A percentile compares a stretch with the other conserved stretches of the same genome.
Conservation (phyloP, 2,113 vertebrate genomes). For the Psittacula cyanocephala region DNA sequence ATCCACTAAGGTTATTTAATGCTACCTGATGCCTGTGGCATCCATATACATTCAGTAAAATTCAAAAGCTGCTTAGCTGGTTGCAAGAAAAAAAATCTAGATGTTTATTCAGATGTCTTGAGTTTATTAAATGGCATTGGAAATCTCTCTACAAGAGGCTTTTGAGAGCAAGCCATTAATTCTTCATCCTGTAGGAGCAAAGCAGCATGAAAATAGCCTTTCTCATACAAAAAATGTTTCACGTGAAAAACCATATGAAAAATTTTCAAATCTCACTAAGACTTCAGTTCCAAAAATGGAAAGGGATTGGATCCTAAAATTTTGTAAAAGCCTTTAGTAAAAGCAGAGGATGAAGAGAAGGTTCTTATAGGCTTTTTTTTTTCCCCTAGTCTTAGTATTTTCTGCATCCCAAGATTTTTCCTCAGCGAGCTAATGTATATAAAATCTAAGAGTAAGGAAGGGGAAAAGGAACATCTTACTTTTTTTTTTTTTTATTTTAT, state of each 20-base stretch:
- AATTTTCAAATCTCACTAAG: not conserved
- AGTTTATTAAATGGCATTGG: not conserved
- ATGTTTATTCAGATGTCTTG: not conserved
- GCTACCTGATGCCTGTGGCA: not conserved
- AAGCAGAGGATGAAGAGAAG: not conserved
- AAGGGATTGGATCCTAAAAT: not conserved
- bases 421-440: not conserved
- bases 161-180: not conserved
- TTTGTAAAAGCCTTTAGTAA: not conserved
- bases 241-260: not conserved
- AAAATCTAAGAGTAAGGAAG: not conserved
- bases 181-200: not conserved
- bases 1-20: not conserved
- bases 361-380: not conserved
- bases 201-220: not conserved
- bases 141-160: not conserved
- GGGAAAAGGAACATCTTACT: accelerated
- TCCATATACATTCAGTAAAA: not conserved
- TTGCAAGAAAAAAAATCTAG: not conserved
- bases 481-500: not conserved
- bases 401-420: not conserved
- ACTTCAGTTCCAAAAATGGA: not conserved
- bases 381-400: not conserved
- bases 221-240: not conserved
- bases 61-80: not conserved